Percentiles rank a stretch among this genome's conserved stretches.
These are phyloP conservation scores for Tanaodytes sp. DNA, from an alignment of 2,888 invertebrate genomes.

Conservation along the genomic window DNA sequence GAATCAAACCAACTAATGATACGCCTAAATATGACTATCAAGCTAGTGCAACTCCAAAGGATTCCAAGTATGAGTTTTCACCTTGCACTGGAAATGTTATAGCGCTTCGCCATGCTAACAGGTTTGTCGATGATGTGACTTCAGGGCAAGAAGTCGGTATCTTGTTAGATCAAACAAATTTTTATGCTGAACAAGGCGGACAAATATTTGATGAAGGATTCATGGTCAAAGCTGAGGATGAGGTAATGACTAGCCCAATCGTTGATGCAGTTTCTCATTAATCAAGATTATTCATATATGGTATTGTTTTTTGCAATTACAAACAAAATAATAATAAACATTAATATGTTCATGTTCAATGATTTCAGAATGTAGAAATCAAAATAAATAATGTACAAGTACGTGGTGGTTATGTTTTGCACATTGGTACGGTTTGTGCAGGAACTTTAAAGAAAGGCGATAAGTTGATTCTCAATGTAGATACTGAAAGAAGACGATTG, in stretches of 20 bases:
- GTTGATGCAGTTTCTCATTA: too few species aligned
- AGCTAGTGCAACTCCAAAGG: constrained; percentile 77
- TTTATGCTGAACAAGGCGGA: constrained; percentile 99
- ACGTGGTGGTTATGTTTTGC: constrained; percentile 95
- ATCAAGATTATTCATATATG: too few species aligned
- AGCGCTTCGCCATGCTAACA: constrained; percentile 84
- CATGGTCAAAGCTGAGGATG: constrained; percentile 86
- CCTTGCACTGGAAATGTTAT: constrained; percentile 84
- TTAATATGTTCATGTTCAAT: too few species aligned
- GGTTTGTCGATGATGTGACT: constrained; percentile 87
- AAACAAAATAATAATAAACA: too few species aligned
- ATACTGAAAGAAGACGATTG: constrained; percentile 86
- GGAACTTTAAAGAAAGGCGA: constrained; percentile 90
- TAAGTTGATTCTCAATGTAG: constrained; percentile 85
- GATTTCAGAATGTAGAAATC: constrained; percentile 86
- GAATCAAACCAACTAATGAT: constrained; percentile 90
- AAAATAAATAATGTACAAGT: constrained; percentile 94
- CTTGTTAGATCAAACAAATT: constrained; percentile 91
- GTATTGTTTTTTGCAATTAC: too few species aligned
- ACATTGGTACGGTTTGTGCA: constrained; percentile 89
- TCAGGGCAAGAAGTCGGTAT: constrained; percentile 94
- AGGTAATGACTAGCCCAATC: too few species aligned
- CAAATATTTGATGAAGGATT: constrained; percentile 98
- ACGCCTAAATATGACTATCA: constrained; percentile 91
- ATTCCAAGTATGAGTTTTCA: constrained; percentile 85